Conservation (phyloP, 2,113 vertebrate species). For the Lagopus leucura region DNA sequence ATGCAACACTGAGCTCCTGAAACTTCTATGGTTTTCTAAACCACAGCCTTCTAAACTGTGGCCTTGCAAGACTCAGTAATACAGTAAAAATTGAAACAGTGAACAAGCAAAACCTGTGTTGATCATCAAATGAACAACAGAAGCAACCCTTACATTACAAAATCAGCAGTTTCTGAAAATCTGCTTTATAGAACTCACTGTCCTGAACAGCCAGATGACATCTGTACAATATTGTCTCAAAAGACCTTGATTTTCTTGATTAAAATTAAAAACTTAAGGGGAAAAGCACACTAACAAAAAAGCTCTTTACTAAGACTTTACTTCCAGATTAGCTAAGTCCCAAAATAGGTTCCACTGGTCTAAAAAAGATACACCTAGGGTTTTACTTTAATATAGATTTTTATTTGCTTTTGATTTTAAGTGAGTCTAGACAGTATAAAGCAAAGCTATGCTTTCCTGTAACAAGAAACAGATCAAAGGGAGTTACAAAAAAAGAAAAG, state of each 20-base stretch:
- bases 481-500: not conserved
- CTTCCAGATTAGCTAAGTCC: not conserved
- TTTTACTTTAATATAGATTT: not conserved
- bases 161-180: not conserved
- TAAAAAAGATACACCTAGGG: not conserved
- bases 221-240: not conserved
- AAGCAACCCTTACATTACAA: not conserved
- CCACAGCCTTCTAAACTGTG: not conserved
- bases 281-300: not conserved
- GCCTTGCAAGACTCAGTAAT: not conserved
- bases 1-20: not conserved
- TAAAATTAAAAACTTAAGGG: not conserved
- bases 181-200: not conserved
- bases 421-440: not conserved
- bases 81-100: not conserved
- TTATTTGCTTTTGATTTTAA: conserved; percentile 3
- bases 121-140: not conserved
- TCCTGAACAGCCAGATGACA: not conserved
- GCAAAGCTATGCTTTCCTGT: not conserved
- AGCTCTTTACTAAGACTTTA: not conserved
- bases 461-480: not conserved
- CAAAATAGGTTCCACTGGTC: not conserved
- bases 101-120: not conserved
- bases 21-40: not conserved
- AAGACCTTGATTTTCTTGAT: not conserved